Evolutionary conservation across 2,113 vertebrate genomes (phyloP).

Genomic region (Periophthalmus modestus): DNA sequence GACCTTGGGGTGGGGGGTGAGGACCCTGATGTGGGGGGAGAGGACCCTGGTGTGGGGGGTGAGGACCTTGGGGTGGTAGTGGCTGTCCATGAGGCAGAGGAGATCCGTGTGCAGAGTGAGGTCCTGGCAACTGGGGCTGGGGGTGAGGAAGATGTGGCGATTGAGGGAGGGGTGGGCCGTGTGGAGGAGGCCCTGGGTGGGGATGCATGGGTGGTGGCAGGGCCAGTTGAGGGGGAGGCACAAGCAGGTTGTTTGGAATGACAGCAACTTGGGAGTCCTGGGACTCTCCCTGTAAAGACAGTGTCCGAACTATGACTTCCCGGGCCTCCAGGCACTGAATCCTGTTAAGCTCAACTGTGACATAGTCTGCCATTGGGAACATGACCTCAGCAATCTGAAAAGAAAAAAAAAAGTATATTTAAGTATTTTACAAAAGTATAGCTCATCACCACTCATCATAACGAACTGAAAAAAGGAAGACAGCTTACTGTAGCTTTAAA

Average conservation of each 20-base stretch:
- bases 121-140: constrained; percentile 55
- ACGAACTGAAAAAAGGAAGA: too few species aligned
- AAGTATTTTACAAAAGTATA: too few species aligned
- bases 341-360: constrained; percentile 80
- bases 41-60: background rate
- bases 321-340: constrained; percentile 86
- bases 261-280: constrained; percentile 83
- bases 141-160: constrained; percentile 62
- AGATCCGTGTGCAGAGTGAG: constrained; percentile 58
- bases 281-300: constrained; percentile 93
- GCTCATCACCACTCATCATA: too few species aligned
- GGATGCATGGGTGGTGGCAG: constrained; percentile 73
- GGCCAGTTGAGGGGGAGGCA: constrained; percentile 79
- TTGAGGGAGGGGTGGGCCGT: constrained; percentile 53
- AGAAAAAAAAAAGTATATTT: background rate
- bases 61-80: background rate
- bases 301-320: constrained; percentile 88
- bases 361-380: constrained; percentile 84
- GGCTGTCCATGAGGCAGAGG: background rate
- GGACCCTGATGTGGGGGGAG: background rate
- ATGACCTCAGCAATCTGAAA: constrained; percentile 89
- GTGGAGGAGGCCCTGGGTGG: constrained; percentile 70
- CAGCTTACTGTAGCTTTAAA: too few species aligned
- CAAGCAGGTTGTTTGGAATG: constrained; percentile 89
- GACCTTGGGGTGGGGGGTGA: background rate